Conservation (phyloP, 2,113 vertebrate genomes). For the Neodontobutis hainanensis region DNA sequence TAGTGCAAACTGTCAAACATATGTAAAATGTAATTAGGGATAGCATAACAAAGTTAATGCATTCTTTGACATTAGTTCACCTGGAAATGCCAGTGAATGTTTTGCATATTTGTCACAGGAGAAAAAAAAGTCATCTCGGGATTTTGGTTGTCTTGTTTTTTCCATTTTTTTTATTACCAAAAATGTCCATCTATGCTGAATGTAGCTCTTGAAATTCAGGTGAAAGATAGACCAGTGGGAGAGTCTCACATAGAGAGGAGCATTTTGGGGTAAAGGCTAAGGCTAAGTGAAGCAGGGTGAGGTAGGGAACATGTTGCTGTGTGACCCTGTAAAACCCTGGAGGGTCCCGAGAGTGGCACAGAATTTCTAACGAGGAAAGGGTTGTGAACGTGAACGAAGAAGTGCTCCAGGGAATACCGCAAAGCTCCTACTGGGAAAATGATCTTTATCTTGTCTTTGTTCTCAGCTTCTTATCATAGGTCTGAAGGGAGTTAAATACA, state of each 20-base stretch:
- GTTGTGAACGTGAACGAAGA: constrained; percentile 44
- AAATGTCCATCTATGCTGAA: not conserved
- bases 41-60: too few relatives aligned
- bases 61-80: too few relatives aligned
- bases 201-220: constrained; percentile 16
- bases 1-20: too few relatives aligned
- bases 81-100: too few relatives aligned
- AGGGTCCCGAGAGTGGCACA: constrained; percentile 38
- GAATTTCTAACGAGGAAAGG: constrained; percentile 67
- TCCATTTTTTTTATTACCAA: too few relatives aligned
- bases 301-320: constrained; percentile 42
- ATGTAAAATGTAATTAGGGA: too few relatives aligned
- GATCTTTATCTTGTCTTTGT: constrained; percentile 29
- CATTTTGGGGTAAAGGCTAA: not conserved
- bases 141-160: too few relatives aligned
- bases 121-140: too few relatives aligned
- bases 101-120: too few relatives aligned
- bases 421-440: constrained; percentile 26
- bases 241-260: constrained; percentile 3
- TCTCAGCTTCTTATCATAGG: not conserved
- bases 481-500: not conserved
- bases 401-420: constrained; percentile 42
- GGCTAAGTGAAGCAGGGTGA: constrained; percentile 23
- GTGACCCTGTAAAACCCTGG: constrained; percentile 20
- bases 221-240: not conserved